Evolutionary conservation across 1,140 invertebrate species (phyloP), one percentile per base, ranked within the genome.

Genomic region (Drosophila pectinifera): DNA sequence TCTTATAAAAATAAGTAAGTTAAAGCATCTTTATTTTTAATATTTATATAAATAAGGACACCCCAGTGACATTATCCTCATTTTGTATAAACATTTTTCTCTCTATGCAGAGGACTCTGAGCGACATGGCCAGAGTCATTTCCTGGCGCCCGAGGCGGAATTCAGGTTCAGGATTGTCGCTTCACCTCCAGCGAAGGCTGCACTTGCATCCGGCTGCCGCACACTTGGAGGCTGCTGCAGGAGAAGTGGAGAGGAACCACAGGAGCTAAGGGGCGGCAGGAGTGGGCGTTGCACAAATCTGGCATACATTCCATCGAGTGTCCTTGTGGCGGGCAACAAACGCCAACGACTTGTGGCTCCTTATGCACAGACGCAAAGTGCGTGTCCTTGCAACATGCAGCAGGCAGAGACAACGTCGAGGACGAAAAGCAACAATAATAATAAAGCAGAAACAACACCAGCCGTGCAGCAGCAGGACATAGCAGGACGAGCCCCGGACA

Each of bases 401-500:
- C 58, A 56, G 59, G 49, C 65, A 88, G 65, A 86, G 75, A 65
- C 82, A 83, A 46, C 59, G 41, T 63, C 75, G 75, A 86, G 76
- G 83, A 77, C 76, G 53, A 80, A 48, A 51, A 16, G 42, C 69
- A 55, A 56, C 58, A 59, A 61, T 61, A 62, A 59, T 34, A 18
- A 10, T 10, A 11, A 31, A 31, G 14, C 46, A 73, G 31, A 42
- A 39, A 63, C 45, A 51, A 55, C 57, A 73, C 24, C 42, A 42
- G 10, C 46, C 46, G 11, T 28, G 18, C 16, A 39, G 59, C 58
- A 39, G 4, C 18, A 20, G 16, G n/a, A 8, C 39, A 20, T 41
- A 38, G 7, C 53, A 36, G 28, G 18, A 42, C 31, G 36, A 54
- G 36, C 31, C 10, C 64, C 64, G 43, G 49, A 74, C 51, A 76